A percentile compares a stretch with the other conserved stretches of the same genome.
Evolutionary conservation across 2,113 vertebrate genomes (phyloP).

Genomic region (Arvicanthis niloticus): DNA sequence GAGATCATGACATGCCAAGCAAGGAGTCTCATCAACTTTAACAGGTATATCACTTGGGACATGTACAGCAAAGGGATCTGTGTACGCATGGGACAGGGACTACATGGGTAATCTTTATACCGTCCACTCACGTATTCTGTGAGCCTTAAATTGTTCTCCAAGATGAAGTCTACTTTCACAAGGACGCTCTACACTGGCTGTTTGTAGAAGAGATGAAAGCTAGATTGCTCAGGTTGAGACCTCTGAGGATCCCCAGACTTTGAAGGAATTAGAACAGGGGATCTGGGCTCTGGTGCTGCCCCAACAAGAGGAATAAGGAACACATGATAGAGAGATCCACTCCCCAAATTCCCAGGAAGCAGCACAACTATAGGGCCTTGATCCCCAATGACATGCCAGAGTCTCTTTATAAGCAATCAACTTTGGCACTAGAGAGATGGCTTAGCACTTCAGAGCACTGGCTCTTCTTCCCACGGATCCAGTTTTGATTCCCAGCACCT

Average conservation of each 20-base stretch:
- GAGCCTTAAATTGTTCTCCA: not conserved
- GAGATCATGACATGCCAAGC: not conserved
- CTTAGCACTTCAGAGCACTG: not conserved
- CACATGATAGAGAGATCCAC: rapidly evolving
- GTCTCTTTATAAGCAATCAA: not conserved
- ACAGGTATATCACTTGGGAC: not conserved
- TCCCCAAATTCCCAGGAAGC: not conserved
- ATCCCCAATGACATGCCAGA: not conserved
- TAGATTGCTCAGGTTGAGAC: not conserved
- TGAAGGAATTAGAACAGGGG: not conserved
- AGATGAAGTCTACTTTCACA: not conserved
- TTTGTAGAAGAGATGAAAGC: not conserved
- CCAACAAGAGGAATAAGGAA: not conserved
- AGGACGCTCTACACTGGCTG: rapidly evolving
- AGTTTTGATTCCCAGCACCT: not conserved
- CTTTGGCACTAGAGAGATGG: not conserved
- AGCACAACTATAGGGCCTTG: not conserved
- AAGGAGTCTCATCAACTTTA: not conserved
- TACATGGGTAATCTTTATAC: not conserved
- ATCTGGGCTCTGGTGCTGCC: rapidly evolving
- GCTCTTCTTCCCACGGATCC: not conserved
- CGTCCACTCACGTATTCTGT: not conserved
- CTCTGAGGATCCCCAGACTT: not conserved
- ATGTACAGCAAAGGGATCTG: not conserved
- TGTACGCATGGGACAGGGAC: rapidly evolving